Conservation (phyloP, 2,888 invertebrate species). For the Andrena camellia region DNA sequence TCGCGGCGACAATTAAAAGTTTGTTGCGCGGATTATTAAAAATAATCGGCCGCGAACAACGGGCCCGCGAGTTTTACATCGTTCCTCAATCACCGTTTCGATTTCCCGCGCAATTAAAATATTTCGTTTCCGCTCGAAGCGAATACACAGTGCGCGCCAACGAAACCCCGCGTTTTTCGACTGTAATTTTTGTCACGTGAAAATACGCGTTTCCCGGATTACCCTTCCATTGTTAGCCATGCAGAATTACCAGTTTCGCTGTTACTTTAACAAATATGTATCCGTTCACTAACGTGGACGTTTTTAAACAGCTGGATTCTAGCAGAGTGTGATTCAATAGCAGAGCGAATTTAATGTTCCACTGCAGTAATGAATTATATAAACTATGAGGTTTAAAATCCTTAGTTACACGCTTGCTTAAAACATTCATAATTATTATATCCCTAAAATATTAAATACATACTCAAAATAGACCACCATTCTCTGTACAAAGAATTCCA, state of each 20-base stretch:
- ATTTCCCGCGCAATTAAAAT: constrained; percentile 15
- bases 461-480: no score
- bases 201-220: constrained; percentile 2
- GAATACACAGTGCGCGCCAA: background rate
- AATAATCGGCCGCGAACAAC: constrained; percentile 18
- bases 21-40: constrained; percentile 28
- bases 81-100: background rate
- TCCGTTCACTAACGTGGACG: background rate
- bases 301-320: background rate
- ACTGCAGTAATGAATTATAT: no score
- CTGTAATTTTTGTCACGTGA: background rate
- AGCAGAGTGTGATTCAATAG: no score
- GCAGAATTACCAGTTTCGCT: background rate
- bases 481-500: no score
- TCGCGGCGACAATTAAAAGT: constrained; percentile 1
- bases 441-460: no score
- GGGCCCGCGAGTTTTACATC: background rate
- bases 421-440: no score
- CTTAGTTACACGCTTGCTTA: no score
- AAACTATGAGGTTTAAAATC: no score
- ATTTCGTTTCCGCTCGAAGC: background rate
- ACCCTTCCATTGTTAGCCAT: background rate
- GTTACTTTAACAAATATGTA: background rate
- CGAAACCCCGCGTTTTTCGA: background rate
- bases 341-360: no score